A percentile compares a stretch with the other conserved stretches of the same genome.
These are phyloP conservation scores for Xylota segnis DNA, from an alignment of 2,888 invertebrate species.

Conservation along the genomic window DNA sequence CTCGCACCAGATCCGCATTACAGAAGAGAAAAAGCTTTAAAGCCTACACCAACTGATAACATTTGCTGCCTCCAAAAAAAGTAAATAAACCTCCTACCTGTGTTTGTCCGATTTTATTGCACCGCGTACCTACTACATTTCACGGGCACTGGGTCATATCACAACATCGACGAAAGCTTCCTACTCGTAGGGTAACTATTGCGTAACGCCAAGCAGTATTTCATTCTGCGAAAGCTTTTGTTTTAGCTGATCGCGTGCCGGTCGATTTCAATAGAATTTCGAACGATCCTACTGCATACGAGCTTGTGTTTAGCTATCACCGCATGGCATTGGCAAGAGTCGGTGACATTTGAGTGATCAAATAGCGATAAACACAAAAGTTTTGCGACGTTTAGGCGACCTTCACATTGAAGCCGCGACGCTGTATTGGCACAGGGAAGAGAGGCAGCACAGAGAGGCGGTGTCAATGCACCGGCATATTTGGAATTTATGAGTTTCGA, in stretches of 20 bases:
- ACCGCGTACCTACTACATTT: too few species aligned
- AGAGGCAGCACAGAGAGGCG: background rate
- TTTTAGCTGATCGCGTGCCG: slow-evolving; percentile 36
- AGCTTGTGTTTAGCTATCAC: background rate
- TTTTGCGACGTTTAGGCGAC: slow-evolving; percentile 60
- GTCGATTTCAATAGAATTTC: slow-evolving; percentile 11
- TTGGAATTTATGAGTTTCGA: slow-evolving; percentile 35
- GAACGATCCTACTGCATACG: background rate
- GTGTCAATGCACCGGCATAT: slow-evolving; percentile 63
- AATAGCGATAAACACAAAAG: slow-evolving; percentile 33
- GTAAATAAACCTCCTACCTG: background rate
- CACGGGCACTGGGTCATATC: slow-evolving; percentile 66
- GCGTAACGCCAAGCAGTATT: slow-evolving; percentile 15
- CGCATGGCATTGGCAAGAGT: slow-evolving; percentile 61
- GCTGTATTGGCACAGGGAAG: slow-evolving; percentile 19
- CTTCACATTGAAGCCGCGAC: slow-evolving; percentile 67
- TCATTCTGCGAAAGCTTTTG: slow-evolving; percentile 24
- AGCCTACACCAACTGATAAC: slow-evolving; percentile 48
- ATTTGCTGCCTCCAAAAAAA: slow-evolving; percentile 10
- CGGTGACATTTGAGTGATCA: slow-evolving; percentile 67
- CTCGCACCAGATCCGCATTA: slow-evolving; percentile 12
- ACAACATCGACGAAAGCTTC: slow-evolving; percentile 43
- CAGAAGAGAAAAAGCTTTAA: slow-evolving; percentile 41
- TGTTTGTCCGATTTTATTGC: slow-evolving; percentile 44
- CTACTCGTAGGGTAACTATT: slow-evolving; percentile 17